Evolutionary conservation across 2,113 vertebrate genomes (phyloP), one percentile per base, ranked within the genome.

Genomic region (Hucho hucho): DNA sequence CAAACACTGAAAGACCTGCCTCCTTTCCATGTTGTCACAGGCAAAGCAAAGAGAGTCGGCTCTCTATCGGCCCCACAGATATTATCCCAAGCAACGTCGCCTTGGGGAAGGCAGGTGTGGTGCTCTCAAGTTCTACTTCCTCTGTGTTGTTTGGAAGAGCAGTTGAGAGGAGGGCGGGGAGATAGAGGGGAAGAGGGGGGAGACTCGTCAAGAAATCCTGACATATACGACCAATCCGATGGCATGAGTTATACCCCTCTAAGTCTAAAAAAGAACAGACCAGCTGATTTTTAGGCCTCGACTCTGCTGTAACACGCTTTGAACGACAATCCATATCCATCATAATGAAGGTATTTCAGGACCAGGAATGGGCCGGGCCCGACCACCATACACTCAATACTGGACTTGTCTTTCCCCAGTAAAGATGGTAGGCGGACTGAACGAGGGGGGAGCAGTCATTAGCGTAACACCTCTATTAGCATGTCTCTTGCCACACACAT

Each of bases 21-120:
- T 5, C 64, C 25, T 25, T 25, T 14, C 64, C 25, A 65, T 65
- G n/a, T 56, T 65, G 58, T 65, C 64, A 25, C 25, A 65, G 64
- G 13, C 64, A 69, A 64, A 69, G 67, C 67, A 84, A 47, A 22
- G 1, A 84, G 47, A 14, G 1, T n/a, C 4, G 83, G 79, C 79
- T 43, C 14, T 83, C 70, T 83, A 72, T 78, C 70, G 81, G 69
- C 75, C 75, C 79, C 53, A 56, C 24, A 87, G 86, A 86, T 80
- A 87, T 80, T 88, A 89, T 90, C 85, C 85, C 86, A 82, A 87
- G 75, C 80, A 26, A 3, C 74, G 61, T 79, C 20, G 87, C 89
- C 87, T 81, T 81, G 84, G 89, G 89, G 89, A 69, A 87, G 72
- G 82, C 91, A 92, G 90, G 91, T 93, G 91, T 90, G 87, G 87